Evolutionary conservation across 2,113 vertebrate species (phyloP).

Genomic region (Prunella himalayana): DNA sequence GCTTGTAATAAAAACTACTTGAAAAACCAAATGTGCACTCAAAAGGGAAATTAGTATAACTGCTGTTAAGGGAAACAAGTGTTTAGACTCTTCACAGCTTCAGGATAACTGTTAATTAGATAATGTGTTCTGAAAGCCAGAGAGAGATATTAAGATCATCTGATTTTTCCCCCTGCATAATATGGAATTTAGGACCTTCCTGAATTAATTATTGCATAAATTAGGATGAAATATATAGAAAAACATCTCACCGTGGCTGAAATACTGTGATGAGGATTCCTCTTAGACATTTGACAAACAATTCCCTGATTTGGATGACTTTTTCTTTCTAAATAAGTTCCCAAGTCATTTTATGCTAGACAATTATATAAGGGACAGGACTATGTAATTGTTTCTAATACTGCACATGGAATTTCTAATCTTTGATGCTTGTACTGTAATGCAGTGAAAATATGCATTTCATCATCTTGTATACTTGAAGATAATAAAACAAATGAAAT

Average conservation of each 20-base stretch:
- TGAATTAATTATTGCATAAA: slow-evolving; percentile 35
- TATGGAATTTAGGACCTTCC: neutral
- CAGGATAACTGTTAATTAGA: slow-evolving; percentile 66
- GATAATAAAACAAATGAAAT: neutral
- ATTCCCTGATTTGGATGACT: neutral
- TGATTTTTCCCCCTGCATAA: slow-evolving; percentile 23
- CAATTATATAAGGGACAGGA: neutral
- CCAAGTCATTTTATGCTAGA: neutral
- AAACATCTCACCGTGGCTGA: neutral
- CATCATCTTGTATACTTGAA: neutral
- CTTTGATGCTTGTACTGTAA: neutral
- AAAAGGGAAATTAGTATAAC: slow-evolving; percentile 69
- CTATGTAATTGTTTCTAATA: neutral
- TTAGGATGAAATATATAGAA: neutral
- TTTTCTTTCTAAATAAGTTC: neutral
- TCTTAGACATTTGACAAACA: neutral
- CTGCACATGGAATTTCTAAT: neutral
- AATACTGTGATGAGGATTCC: neutral
- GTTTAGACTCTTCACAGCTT: slow-evolving; percentile 67
- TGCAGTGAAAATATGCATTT: neutral
- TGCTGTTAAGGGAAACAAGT: slow-evolving; percentile 68
- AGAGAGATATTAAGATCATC: slow-evolving; percentile 26
- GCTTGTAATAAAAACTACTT: slow-evolving; percentile 58
- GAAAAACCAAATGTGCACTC: slow-evolving; percentile 64
- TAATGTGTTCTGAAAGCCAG: slow-evolving; percentile 26